Conservation (phyloP, 1,140 invertebrate species). For the Halyomorpha halys region DNA sequence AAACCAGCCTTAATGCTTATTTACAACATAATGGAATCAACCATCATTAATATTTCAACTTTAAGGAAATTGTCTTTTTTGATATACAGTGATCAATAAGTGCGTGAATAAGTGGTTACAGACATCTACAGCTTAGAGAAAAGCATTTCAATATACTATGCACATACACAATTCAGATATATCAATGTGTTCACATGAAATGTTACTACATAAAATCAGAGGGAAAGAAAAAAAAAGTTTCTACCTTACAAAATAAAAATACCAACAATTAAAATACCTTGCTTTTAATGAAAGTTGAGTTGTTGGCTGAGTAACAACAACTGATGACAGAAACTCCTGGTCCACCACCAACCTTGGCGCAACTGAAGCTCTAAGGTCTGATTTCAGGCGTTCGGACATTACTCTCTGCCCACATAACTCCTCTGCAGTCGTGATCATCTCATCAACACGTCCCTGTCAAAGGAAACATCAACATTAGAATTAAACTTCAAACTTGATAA, state of each 20-base stretch:
- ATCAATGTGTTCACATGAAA: too few species aligned
- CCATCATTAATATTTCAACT: too few species aligned
- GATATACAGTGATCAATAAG: too few species aligned
- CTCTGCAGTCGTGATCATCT: conserved; percentile 21
- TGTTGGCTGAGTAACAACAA: conserved; percentile 20
- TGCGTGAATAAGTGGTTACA: too few species aligned
- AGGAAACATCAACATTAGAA: background rate
- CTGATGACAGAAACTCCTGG: conserved; percentile 19
- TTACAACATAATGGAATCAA: too few species aligned
- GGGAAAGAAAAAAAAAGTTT: too few species aligned
- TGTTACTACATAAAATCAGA: too few species aligned
- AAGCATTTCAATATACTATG: too few species aligned
- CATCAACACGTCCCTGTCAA: conserved; percentile 14
- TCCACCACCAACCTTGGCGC: conserved; percentile 11
- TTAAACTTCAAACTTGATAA: background rate
- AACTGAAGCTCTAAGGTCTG: conserved; percentile 23
- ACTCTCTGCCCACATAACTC: conserved; percentile 15
- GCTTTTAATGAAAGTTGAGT: conserved; percentile 20
- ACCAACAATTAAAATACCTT: background rate
- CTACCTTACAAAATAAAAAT: background rate
- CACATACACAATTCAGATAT: too few species aligned
- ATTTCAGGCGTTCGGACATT: conserved; percentile 18
- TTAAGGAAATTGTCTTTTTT: too few species aligned
- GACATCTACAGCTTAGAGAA: too few species aligned
- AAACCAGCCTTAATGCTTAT: too few species aligned